Base-by-base conservation (phyloP, 2,888 invertebrate genomes). In the Papilio demoleus region DNA sequence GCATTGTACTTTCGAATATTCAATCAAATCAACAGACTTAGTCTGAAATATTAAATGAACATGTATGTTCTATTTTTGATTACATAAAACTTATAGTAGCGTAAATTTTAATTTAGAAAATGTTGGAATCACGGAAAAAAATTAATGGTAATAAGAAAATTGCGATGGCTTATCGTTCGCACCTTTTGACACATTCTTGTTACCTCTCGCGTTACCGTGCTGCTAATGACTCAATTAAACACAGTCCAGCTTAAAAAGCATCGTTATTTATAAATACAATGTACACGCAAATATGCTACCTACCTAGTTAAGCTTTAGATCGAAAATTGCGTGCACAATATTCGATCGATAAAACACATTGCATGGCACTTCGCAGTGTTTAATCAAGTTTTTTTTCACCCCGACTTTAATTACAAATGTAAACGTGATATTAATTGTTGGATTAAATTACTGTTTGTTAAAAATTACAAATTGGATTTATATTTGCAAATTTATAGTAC, bases 201-300 rank as follows among this genome's bases (percentile, higher is more conserved):
- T 86, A 84, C 85, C 83, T 86, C 83, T 83, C 79, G 76, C 79
- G 83, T 84, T 84, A 79, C 84, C 79, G 77, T 79, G 77, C 76
- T 81, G 80, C 84, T 88, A 88, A 88, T 87, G 84, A 88, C 84
- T 88, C 84, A 88, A 88, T 88, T 89, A 85, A 80, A 81, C 78
- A 65, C 69, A 65, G 69, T 42, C 60, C 65, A 53, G 61, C 36
- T 70, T 70, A 65, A 65, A 76, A 69, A 73, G 68, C 68, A 63
- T 70, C 65, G 68, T 67, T 70, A 67, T 72, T 64, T 68, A 72
- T 74, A 77, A 69, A 72, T 63, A 61, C 24, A 36, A 17, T 14
- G 27, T 68, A 56, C 68, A 50, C 47, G 27, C 58, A 65, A 71
- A 62, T 68, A 64, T 70, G 31, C 56, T 61, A 36, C 70, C 42